These are phyloP conservation scores for Dynastes maya DNA, from an alignment of 2,888 invertebrate genomes.

Conservation along the genomic window DNA sequence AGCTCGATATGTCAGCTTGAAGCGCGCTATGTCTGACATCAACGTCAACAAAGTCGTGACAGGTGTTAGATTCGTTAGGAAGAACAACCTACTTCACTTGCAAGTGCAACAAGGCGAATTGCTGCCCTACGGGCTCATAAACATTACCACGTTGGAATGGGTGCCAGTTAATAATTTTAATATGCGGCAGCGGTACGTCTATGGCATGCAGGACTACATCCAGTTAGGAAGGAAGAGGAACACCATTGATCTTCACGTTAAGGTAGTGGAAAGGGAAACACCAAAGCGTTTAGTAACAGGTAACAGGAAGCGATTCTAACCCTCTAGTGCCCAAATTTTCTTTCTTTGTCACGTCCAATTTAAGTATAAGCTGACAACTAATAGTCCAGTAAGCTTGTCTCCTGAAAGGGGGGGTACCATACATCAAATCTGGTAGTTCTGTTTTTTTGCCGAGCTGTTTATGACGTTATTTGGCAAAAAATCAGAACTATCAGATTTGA, in stretches of 20 bases:
- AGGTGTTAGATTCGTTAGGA: slow-evolving; percentile 83
- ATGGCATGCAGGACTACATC: slow-evolving; percentile 82
- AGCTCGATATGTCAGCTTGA: slow-evolving; percentile 72
- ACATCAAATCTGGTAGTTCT: no score
- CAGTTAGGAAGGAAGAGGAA: slow-evolving; percentile 83
- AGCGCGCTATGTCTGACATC: slow-evolving; percentile 64
- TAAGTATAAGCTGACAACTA: slow-evolving; percentile 47
- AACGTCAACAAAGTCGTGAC: slow-evolving; percentile 76
- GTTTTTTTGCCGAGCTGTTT: no score
- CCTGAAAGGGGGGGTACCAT: slow-evolving; percentile 66
- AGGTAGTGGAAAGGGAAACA: slow-evolving; percentile 73
- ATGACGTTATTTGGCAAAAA: no score
- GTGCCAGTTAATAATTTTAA: slow-evolving; percentile 78
- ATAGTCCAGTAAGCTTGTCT: slow-evolving; percentile 74
- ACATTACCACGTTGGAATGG: slow-evolving; percentile 77
- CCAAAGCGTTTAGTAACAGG: slow-evolving; percentile 80
- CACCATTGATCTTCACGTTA: slow-evolving; percentile 86
- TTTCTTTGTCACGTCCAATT: neutral
- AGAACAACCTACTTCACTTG: slow-evolving; percentile 85
- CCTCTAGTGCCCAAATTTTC: neutral
- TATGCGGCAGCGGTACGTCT: slow-evolving; percentile 73
- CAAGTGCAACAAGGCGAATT: slow-evolving; percentile 86
- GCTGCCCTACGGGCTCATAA: slow-evolving; percentile 78
- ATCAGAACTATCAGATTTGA: no score
- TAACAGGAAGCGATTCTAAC: slow-evolving; percentile 56